Evolutionary conservation across 2,797 vertebrate species (phyloP).

Genomic region (Acrocephalus scirpaceus): DNA sequence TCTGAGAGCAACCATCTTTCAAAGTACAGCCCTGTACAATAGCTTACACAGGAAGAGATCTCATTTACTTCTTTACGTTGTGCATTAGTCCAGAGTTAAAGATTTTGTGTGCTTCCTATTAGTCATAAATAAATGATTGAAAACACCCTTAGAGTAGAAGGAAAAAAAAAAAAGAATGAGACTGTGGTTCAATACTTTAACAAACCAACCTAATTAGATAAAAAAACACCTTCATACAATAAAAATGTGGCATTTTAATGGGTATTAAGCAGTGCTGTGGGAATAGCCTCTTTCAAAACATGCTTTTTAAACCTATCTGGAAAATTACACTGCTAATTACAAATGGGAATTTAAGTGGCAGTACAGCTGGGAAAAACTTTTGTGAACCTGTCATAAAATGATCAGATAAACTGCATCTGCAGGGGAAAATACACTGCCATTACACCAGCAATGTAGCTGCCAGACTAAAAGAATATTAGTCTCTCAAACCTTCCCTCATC

Average conservation of each 20-base stretch:
- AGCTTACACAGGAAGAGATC: not conserved
- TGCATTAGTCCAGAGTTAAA: not conserved
- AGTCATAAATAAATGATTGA: not conserved
- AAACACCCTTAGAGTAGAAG: not conserved
- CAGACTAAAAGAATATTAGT: not conserved
- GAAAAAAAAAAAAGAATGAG: not conserved
- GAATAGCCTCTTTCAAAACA: constrained; percentile 26
- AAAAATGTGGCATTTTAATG: not conserved
- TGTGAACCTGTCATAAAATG: constrained; percentile 13
- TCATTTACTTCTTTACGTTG: constrained; percentile 2
- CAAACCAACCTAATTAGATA: constrained; percentile 18
- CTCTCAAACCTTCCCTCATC: not conserved
- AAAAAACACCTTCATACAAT: constrained; percentile 13
- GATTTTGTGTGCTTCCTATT: not conserved
- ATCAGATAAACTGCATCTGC: constrained; percentile 9
- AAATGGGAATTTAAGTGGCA: constrained; percentile 29
- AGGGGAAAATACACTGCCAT: not conserved
- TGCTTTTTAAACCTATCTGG: constrained; percentile 5
- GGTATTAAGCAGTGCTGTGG: constrained; percentile 5
- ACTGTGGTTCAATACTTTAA: not conserved
- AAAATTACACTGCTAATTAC: constrained; percentile 36
- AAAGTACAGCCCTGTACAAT: not conserved
- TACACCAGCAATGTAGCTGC: not conserved
- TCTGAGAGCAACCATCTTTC: not conserved
- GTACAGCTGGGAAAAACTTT: constrained; percentile 25